A percentile compares a stretch with the other conserved stretches of the same genome.
These are phyloP conservation scores for Malurus alboscapulatus DNA, from an alignment of 2,113 vertebrate species.

Conservation along the genomic window DNA sequence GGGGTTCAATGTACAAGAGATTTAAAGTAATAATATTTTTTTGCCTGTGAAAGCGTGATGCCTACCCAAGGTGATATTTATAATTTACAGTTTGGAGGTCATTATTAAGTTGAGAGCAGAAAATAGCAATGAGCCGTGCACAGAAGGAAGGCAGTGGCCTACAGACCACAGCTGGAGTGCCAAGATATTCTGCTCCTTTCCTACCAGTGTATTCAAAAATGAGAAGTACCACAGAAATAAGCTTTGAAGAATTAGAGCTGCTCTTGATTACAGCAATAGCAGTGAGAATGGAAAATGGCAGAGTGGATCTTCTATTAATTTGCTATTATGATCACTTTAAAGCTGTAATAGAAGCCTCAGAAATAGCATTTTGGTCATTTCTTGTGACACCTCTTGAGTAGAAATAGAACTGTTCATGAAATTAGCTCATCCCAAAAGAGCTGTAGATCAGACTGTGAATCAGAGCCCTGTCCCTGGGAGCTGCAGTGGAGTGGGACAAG, in stretches of 20 bases:
- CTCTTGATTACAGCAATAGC: slow-evolving; percentile 30
- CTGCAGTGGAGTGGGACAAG: background rate
- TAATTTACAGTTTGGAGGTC: background rate
- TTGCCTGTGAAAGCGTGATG: background rate
- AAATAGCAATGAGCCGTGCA: background rate
- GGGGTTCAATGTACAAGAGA: background rate
- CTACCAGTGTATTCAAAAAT: background rate
- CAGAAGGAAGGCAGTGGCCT: background rate
- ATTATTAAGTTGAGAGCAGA: background rate
- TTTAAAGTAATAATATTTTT: background rate
- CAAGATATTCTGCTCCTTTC: background rate
- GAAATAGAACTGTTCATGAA: slow-evolving; percentile 8
- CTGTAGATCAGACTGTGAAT: background rate
- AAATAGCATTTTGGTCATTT: slow-evolving; percentile 26
- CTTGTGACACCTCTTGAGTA: slow-evolving; percentile 15
- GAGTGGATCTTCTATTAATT: slow-evolving; percentile 36
- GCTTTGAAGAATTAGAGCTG: slow-evolving; percentile 6
- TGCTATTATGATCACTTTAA: slow-evolving; percentile 28
- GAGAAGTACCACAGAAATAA: background rate
- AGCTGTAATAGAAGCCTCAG: slow-evolving; percentile 9
- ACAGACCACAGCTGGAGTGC: background rate
- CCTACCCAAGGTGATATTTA: background rate
- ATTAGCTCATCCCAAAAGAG: slow-evolving; percentile 2
- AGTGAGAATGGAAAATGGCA: slow-evolving; percentile 29
- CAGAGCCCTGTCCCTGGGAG: background rate